Conservation (phyloP, 2,888 invertebrate genomes). For the Andrena flavipes region DNA sequence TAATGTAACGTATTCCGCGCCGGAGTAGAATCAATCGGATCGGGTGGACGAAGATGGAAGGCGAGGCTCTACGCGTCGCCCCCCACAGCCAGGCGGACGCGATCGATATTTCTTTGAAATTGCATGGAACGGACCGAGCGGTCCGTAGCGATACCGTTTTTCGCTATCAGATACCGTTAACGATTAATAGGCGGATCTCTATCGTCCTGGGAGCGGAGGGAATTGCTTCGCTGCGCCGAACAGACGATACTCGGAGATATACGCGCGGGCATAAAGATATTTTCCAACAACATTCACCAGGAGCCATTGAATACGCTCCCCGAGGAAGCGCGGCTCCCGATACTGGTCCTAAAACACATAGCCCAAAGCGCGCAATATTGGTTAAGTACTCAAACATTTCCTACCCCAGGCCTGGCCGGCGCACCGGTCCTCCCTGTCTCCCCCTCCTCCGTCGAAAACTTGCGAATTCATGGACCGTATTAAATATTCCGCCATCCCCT, state of each 20-base stretch:
- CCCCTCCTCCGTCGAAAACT: neutral
- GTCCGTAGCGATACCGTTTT: neutral
- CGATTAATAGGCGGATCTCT: neutral
- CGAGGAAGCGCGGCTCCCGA: slow-evolving; percentile 12
- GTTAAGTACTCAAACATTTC: slow-evolving; percentile 12
- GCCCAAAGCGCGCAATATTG: slow-evolving; percentile 21
- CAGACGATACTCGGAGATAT: neutral
- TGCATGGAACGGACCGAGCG: neutral
- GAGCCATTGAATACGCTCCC: slow-evolving; percentile 18
- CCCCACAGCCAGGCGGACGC: slow-evolving; percentile 2
- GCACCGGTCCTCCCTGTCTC: too few species aligned
- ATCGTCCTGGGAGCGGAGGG: neutral
- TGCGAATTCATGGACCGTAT: neutral
- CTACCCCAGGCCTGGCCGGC: neutral
- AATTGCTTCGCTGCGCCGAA: neutral
- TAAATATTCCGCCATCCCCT: too few species aligned
- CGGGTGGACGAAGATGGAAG: slow-evolving; percentile 35
- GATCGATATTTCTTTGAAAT: slow-evolving; percentile 31
- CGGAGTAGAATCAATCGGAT: slow-evolving; percentile 43
- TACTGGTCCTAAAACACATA: slow-evolving; percentile 14
- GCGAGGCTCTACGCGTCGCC: neutral
- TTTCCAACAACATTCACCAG: slow-evolving; percentile 18
- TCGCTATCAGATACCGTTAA: neutral
- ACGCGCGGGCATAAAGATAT: slow-evolving; percentile 8
- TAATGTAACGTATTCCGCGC: slow-evolving; percentile 49